Percentiles rank a stretch among this genome's conserved stretches.
Evolutionary conservation across 2,797 vertebrate species (phyloP).

Genomic region (Microctenopoma steveboyesi): DNA sequence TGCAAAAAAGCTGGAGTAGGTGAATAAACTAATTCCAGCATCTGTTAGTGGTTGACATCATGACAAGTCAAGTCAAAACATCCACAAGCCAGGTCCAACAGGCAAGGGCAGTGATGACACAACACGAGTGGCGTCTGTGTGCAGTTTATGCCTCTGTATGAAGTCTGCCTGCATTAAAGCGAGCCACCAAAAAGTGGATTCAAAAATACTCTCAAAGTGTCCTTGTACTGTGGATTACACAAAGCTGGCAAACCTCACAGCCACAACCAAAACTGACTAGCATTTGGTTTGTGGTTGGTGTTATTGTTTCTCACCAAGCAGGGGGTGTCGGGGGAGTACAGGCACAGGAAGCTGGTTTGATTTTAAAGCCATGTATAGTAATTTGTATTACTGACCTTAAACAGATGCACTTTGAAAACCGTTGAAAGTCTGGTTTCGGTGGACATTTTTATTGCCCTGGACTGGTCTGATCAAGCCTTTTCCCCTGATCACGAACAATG

Average conservation of each 20-base stretch:
- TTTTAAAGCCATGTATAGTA: constrained; percentile 46
- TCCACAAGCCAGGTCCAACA: constrained; percentile 22
- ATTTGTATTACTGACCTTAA: constrained; percentile 55
- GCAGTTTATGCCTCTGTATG: constrained; percentile 20
- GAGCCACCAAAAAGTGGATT: constrained; percentile 11
- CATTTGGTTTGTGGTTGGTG: constrained; percentile 58
- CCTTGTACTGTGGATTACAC: background rate
- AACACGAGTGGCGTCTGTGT: constrained; percentile 27
- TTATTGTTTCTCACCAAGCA: constrained; percentile 50
- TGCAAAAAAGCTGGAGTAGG: constrained; percentile 24
- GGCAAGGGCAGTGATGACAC: constrained; percentile 23
- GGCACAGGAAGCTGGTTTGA: constrained; percentile 56
- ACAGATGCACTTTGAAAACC: constrained; percentile 20
- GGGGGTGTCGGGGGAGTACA: constrained; percentile 27
- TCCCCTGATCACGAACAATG: background rate
- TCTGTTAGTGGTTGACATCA: constrained; percentile 28
- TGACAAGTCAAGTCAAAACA: constrained; percentile 34
- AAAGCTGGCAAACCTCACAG: constrained; percentile 32
- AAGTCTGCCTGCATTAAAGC: constrained; percentile 18
- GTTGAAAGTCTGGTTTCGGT: constrained; percentile 20
- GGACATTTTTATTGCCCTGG: background rate
- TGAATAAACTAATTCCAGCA: constrained; percentile 19
- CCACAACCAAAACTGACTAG: constrained; percentile 50
- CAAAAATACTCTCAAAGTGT: constrained; percentile 2
- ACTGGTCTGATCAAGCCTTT: constrained; percentile 5